phyloP scores from a whole-genome alignment of 1,140 invertebrate species.

The Anoplophora glabripennis region DNA sequence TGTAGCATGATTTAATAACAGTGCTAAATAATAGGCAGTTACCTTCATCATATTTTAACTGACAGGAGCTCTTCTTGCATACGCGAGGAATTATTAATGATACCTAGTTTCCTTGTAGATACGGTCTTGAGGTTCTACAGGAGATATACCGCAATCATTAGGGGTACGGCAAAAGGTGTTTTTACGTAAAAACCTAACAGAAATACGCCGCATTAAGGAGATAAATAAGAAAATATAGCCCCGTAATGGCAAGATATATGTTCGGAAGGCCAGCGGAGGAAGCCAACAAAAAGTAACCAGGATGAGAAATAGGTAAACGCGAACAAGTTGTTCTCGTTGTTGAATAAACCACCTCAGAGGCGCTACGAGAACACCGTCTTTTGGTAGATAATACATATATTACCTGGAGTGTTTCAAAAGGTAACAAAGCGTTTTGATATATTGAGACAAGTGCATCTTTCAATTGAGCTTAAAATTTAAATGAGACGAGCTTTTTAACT shows the following conservation, averaged over 20 bases:
- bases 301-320: conserved; percentile 20
- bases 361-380: too few species aligned
- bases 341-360: too few species aligned
- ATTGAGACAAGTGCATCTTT: too few species aligned
- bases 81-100: conserved; percentile 18
- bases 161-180: conserved; percentile 18
- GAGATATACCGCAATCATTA: conserved; percentile 24
- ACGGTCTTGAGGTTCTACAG: conserved; percentile 1
- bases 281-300: conserved; percentile 20
- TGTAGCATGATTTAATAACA: too few species aligned
- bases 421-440: too few species aligned
- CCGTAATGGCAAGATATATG: conserved; percentile 30
- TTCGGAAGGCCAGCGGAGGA: conserved; percentile 23
- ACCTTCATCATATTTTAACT: conserved; percentile 21
- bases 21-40: conserved; percentile 5
- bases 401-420: too few species aligned
- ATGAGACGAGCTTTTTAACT: too few species aligned
- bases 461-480: too few species aligned
- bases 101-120: conserved; percentile 11
- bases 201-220: conserved; percentile 23
- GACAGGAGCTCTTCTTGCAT: conserved; percentile 19
- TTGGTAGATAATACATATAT: too few species aligned
- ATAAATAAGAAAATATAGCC: conserved; percentile 30
- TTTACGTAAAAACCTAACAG: conserved; percentile 19
- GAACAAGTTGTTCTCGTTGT: too few species aligned